phyloP scores from a whole-genome alignment of 1,140 invertebrate species.

The Sarcophaga bullata region DNA sequence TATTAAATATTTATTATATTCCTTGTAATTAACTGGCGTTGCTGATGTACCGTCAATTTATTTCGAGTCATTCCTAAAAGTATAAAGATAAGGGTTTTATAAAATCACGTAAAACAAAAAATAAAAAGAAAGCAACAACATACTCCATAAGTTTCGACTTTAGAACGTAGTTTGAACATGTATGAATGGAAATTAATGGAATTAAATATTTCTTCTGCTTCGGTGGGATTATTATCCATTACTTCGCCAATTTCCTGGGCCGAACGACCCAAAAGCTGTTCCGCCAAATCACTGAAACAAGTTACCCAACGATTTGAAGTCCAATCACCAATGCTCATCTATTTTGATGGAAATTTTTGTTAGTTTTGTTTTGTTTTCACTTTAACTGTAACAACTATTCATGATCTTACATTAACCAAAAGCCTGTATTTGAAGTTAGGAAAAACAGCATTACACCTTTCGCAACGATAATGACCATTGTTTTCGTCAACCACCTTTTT shows the following conservation, averaged over 20 bases:
- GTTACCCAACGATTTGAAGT: slow-evolving; percentile 87
- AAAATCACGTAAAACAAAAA: background rate
- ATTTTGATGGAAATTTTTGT: slow-evolving; percentile 48
- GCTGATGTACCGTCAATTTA: slow-evolving; percentile 78
- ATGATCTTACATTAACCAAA: slow-evolving; percentile 80
- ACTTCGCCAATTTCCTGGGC: slow-evolving; percentile 81
- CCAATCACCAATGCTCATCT: slow-evolving; percentile 84
- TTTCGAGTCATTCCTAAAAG: slow-evolving; percentile 84
- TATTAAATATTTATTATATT: slow-evolving; percentile 78
- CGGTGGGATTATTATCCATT: slow-evolving; percentile 72
- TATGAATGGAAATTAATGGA: slow-evolving; percentile 82
- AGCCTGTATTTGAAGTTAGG: slow-evolving; percentile 89
- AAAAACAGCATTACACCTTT: slow-evolving; percentile 90
- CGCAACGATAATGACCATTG: slow-evolving; percentile 90
- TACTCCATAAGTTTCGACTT: slow-evolving; percentile 91
- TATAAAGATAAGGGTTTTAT: slow-evolving; percentile 14
- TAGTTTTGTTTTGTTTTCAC: background rate
- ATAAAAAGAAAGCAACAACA: slow-evolving; percentile 52
- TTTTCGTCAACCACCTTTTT: slow-evolving; percentile 91
- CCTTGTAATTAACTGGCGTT: slow-evolving; percentile 78
- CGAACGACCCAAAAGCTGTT: slow-evolving; percentile 80
- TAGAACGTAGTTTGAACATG: slow-evolving; percentile 84
- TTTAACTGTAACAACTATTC: slow-evolving; percentile 43
- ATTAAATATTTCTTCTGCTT: slow-evolving; percentile 73
- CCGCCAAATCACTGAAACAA: slow-evolving; percentile 88